Evolutionary conservation across 1,140 invertebrate genomes (phyloP), one percentile per base, ranked within the genome.

Genomic region (Macrotrachela quadricornifera): DNA sequence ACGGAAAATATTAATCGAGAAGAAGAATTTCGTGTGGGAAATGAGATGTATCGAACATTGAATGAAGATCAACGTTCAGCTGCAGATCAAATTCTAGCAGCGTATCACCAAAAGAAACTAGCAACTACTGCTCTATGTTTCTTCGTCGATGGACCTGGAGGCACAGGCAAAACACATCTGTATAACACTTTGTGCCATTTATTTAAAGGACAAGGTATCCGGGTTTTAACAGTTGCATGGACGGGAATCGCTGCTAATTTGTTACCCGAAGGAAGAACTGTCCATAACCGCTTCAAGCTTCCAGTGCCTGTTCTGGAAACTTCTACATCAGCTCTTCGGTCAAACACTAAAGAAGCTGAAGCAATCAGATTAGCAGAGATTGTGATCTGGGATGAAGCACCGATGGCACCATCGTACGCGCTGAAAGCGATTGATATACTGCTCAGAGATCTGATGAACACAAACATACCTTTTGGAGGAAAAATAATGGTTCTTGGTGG

Each of bases 341-440:
- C 37, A 14, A 12, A 48, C n/a, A 38, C 30, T 13, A 10, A 39
- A 15, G 14, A 48, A 39, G 46, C 46, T 39, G 12, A 48, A 39
- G 14, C n/a, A 39, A 14, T 48, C 3, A 36, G 46, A 21, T 18
- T 30, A 17, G 14, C 48, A 13, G 50, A 58, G 14, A 18, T 60
- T 11, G 57, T 59, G 50, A 49, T 59, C 12, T 30, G 42, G 4
- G 59, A 60, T 40, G 59, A 60, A 53, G 59, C 59, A 13, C 39
- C 59, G 10, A 59, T 61, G 59, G 45, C 50, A 1, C 17, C 50
- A n/a, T 30, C 50, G 17, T 42, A 51, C 14, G 38, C 46, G 17
- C 36, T 59, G 18, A 39, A 51, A 40, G 46, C 16, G n/a, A 41
- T 51, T 46, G 49, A 57, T 30, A 43, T n/a, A 41, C 16, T 38